Percentiles rank a stretch among this genome's conserved stretches.
Conservation (phyloP, 1,140 invertebrate species). For the Parasteatoda tepidariorum region DNA sequence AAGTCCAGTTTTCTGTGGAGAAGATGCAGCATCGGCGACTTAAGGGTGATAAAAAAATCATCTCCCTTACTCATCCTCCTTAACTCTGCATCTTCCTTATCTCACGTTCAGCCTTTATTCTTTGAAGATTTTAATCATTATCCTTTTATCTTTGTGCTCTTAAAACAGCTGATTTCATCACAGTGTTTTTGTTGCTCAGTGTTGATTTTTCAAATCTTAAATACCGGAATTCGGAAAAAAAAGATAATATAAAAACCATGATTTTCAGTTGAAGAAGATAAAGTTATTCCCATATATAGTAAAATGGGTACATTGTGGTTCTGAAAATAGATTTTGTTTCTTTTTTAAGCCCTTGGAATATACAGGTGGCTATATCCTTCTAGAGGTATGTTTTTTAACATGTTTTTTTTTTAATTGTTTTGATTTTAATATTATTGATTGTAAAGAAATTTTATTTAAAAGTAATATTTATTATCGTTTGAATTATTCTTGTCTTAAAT, state of each 20-base stretch:
- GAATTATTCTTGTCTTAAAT: too few species aligned
- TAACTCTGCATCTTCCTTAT: background rate
- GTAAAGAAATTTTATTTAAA: too few species aligned
- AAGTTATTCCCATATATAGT: background rate
- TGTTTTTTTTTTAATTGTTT: too few species aligned
- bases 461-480: too few species aligned
- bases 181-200: background rate
- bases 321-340: background rate
- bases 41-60: background rate
- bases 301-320: background rate
- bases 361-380: background rate
- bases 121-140: too few species aligned
- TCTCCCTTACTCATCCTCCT: background rate
- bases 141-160: background rate
- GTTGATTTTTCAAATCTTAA: background rate
- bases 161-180: background rate
- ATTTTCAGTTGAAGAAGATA: background rate
- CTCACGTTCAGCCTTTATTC: background rate
- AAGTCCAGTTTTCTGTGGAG: background rate
- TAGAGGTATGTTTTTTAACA: background rate
- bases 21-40: background rate
- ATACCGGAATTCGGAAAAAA: background rate
- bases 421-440: too few species aligned
- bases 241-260: background rate
- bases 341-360: background rate